A percentile compares a stretch with the other conserved stretches of the same genome.
Conservation (phyloP, 2,888 invertebrate genomes). For the Coenonympha arcania region DNA sequence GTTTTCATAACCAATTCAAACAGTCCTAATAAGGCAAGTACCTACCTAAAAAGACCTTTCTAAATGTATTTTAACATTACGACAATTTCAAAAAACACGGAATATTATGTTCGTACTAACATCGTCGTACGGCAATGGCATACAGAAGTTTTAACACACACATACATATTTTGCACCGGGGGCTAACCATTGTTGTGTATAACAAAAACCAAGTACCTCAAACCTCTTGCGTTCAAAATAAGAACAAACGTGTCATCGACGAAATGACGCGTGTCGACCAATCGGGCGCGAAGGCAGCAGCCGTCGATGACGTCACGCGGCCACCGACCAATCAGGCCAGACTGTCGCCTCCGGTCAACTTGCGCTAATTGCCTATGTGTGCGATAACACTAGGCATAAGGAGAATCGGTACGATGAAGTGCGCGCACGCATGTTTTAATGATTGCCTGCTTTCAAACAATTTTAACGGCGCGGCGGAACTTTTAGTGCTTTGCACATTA, state of each 20-base stretch:
- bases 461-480: background rate
- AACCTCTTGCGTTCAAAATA: slow-evolving; percentile 68
- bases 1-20: too few species aligned
- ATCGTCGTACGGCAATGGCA: background rate
- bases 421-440: slow-evolving; percentile 39
- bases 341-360: slow-evolving; percentile 72
- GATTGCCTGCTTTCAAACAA: slow-evolving; percentile 15
- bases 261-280: slow-evolving; percentile 74
- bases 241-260: slow-evolving; percentile 74
- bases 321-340: slow-evolving; percentile 60
- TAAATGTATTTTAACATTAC: too few species aligned
- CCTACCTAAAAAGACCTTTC: too few species aligned
- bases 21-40: too few species aligned
- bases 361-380: slow-evolving; percentile 74
- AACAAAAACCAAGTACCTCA: slow-evolving; percentile 60
- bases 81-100: background rate
- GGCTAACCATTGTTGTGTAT: slow-evolving; percentile 52
- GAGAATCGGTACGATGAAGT: slow-evolving; percentile 65
- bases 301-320: slow-evolving; percentile 66
- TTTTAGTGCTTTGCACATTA: background rate
- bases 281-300: slow-evolving; percentile 72
- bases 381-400: slow-evolving; percentile 67
- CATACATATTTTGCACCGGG: slow-evolving; percentile 26
- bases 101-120: background rate
- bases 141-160: slow-evolving; percentile 1